Evolutionary conservation across 2,888 invertebrate species (phyloP), one percentile per base, ranked within the genome.

Genomic region (Macrophya annulata): DNA sequence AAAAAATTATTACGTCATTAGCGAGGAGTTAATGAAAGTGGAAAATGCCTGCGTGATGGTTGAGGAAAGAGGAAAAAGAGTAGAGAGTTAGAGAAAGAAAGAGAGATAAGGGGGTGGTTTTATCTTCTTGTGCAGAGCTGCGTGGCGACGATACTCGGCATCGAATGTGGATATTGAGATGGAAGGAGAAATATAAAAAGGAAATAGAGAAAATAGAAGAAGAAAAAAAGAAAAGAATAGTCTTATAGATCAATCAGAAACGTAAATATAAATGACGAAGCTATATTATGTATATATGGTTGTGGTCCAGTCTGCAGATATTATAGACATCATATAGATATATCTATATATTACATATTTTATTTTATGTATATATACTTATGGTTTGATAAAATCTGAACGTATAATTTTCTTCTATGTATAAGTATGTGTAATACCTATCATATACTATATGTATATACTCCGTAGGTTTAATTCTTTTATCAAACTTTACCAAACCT

Each of bases 161-260:
- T 62, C 62, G 62, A 12, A 37, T 68, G 84, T 84, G 82, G 76
- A 48, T 74, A 40, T 72, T 62, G 77, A 81, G 62, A 77, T 84
- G 77, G 43, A 10, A n/a, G 37, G 72, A 76, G 37, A 6, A 85
- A 43, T 62, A 65, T 21, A 25, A n/a, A n/a, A n/a, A n/a, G 40
- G 15, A 82, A 59, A 76, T 51, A 25, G 59, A 62, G 40, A 74
- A 83, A 48, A 51, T 25, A 21, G 59, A 25, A 48, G 51, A 72
- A 77, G 59, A n/a, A 48, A 85, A 31, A 45, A 77, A 71, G 43
- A 74, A 86, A 65, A 85, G 87, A 84, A 43, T 17, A 55, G 81
- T 37, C 17, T 55, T 55, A 83, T 84, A 59, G 72, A 51, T 76
- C 89, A 90, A 89, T 89, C 88, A 88, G 89, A 88, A 89, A 89